Evolutionary conservation across 2,113 vertebrate genomes (phyloP), one percentile per base, ranked within the genome.

Genomic region (Phoxinus phoxinus): DNA sequence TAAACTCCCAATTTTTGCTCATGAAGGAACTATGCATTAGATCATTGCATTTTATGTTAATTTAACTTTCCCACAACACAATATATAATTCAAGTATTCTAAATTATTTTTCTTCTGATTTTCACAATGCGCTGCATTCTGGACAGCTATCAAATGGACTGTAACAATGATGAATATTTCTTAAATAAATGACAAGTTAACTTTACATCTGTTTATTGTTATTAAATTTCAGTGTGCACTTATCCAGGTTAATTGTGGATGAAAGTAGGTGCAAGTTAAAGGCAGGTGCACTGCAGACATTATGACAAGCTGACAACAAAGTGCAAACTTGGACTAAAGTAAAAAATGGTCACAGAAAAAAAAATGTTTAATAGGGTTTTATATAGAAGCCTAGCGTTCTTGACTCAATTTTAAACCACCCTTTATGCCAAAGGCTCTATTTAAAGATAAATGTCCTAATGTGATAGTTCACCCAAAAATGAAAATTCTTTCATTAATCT

Each of bases 1-100:
- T 65, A 65, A 61, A 79, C 59, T 37, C 25, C 53, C 25, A 35
- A 56, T 65, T 44, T 78, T 35, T 81, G 37, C 69, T 78, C 72
- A 86, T 85, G 19, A 59, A 73, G 37, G 84, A 77, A 80, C 88
- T 89, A 89, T 89, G 88, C 88, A 87, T 75, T 87, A 53, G 32
- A 71, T 17, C n/a, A 71, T 72, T 2, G 30, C 80, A 69, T 51
- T 51, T 69, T 61, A 48, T 41, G 9, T 83, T 72, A 1, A 25
- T 83, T 69, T 35, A 3, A 35, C n/a, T 58, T 41, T 46, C 12
- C 78, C 37, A 30, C 58, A n/a, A 25, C 53, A 32, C 46, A 23
- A 56, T 56, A 56, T 56, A 76, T 72, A 30, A 13, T 35, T 9
- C 25, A 84, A 21, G n/a, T 35, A 74, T 74, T 56, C 30, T 8